A percentile compares a stretch with the other conserved stretches of the same genome.
phyloP scores from a whole-genome alignment of 2,113 vertebrate genomes.

The Potamarius usumacintae region DNA sequence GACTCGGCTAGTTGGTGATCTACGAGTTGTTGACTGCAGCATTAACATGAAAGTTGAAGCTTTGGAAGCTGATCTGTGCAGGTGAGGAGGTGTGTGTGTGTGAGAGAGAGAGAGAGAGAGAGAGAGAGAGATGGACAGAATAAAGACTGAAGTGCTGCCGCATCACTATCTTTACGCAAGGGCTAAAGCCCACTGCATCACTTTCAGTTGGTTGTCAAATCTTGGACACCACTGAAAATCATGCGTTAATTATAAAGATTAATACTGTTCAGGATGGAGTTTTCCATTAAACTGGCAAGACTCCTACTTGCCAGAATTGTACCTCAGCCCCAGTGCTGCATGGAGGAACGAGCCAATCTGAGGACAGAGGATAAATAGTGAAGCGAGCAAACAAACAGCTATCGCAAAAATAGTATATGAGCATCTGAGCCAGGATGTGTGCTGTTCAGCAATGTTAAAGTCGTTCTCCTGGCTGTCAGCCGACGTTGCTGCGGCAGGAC shows the following conservation, averaged over 20 bases:
- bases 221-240: not conserved
- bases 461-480: constrained; percentile 56
- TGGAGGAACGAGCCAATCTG: constrained; percentile 3
- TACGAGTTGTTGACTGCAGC: not conserved
- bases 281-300: constrained; percentile 5
- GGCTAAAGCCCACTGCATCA: not conserved
- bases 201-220: not conserved
- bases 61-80: not conserved
- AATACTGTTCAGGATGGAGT: not conserved
- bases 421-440: constrained; percentile 39
- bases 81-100: not conserved
- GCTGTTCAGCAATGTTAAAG: constrained; percentile 52
- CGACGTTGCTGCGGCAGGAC: constrained; percentile 54
- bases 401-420: constrained; percentile 39
- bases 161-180: not conserved
- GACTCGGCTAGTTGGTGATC: not conserved
- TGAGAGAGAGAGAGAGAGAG: not conserved
- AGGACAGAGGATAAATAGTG: constrained; percentile 31
- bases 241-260: constrained; percentile 1
- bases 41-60: not conserved
- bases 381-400: constrained; percentile 34
- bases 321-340: not conserved
- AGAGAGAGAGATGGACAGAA: not conserved
- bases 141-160: not conserved
- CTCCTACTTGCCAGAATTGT: constrained; percentile 14